Base-by-base conservation (phyloP, 2,797 vertebrate species). In the Halcyon smyrnensis region DNA sequence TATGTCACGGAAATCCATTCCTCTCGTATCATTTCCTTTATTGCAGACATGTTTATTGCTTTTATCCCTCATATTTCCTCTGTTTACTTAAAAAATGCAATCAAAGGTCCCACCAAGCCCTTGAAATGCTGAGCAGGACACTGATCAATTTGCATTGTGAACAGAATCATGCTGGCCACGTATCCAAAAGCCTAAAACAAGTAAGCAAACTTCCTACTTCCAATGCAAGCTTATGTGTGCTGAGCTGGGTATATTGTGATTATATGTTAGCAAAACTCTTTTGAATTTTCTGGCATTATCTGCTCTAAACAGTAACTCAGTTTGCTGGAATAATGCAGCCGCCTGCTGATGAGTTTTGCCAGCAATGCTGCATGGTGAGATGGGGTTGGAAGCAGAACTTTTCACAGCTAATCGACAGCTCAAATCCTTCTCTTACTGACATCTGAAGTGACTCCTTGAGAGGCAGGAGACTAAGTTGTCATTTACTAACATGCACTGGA, bases 11-110 rank as follows among this genome's bases (percentile, higher is more conserved):
- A 91, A 96, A 88, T 56, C 79, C 94, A 75, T 78, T 78, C 82
- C 81, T 92, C 37, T 85, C 57, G 0, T 87, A 89, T 65, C 2
- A 43, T 83, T 92, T 94, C 95, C 90, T 85, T 85, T 83, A 85
- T 84, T 93, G 65, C 48, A 34, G 36, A 15, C 57, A 23, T 34
- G 43, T 18, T 30, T 69, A 59, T 63, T 78, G 74, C 62, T 95
- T 87, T 81, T 90, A 85, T 89, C 82, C 76, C 59, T 68, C 21
- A 1, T 34, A 9, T 91, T 97, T 92, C 89, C 91, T 91, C 36
- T 50, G 75, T 80, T 94, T 85, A 32, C 24, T 71, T 46, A 20
- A 71, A 67, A 88, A 89, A 27, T 18, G 19, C 78, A 65, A 25
- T 20, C 92, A 50, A 43, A 68, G 41, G 28, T 53, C 56, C 15